Base-by-base conservation (phyloP, 2,888 invertebrate species). In the Yponomeuta malinellus region DNA sequence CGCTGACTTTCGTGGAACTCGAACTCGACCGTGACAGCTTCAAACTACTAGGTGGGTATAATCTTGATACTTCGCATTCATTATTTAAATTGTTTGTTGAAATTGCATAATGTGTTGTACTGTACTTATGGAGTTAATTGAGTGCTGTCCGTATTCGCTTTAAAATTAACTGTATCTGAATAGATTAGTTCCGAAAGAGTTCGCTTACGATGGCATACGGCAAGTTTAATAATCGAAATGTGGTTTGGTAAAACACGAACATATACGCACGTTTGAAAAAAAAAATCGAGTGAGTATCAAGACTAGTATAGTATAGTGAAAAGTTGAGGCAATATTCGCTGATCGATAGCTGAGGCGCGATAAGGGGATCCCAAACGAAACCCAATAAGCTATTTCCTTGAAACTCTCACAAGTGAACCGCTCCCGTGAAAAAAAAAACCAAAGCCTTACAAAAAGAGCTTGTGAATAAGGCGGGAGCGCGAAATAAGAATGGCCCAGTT, bases 331-430 rank as follows among this genome's bases (percentile, higher is more conserved):
- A 43, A 63, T 63, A 63, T n/a, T 33, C 59, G 37, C 23, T 48
- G 52, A 68, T 68, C 52, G 69, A 69, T 69, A 33, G n/a, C 23
- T 48, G 6, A 59, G 52, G 43, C 78, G 78, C 89, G 90, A 91
- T 90, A 90, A 89, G 85, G 81, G 78, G 81, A 77, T 85, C 2
- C 86, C 85, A 83, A 86, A 87, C 84, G 86, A 90, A 90, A 89
- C 87, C 89, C 89, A 90, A 90, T 89, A 90, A 90, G 89, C 89
- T 81, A 85, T 92, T 91, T 91, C 90, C 89, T 89, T 85, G 90
- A 89, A 92, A 83, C 79, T 83, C 88, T 86, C 87, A 86, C 87
- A 89, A 85, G 84, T 85, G 85, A 83, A 85, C 87, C 89, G 90
- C 90, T 86, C 84, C 83, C 80, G 82, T 85, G 79, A 85, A 76